Base-by-base conservation (phyloP, 2,113 vertebrate genomes). In the Tragelaphus imberbis region DNA sequence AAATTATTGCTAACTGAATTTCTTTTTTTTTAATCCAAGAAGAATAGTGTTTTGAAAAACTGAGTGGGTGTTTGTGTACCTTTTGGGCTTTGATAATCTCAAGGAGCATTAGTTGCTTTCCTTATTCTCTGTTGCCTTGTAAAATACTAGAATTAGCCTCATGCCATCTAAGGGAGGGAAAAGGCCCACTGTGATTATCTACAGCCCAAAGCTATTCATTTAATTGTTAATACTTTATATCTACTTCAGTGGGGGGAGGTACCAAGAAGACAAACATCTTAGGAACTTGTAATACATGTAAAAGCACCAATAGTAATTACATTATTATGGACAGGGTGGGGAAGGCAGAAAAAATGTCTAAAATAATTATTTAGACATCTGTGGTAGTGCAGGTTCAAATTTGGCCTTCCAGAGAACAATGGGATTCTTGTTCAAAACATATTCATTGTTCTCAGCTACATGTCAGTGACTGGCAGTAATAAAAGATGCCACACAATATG, bases 361-460 rank as follows among this genome's bases (percentile, higher is more conserved):
- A 96, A 92, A 91, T 84, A 89, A 95, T 97, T 94, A 92, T 94
- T 88, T 89, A 81, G 36, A 88, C 84, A 87, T 90, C 92, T 98
- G 88, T 27, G 7, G 27, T 77, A 33, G 1, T 7, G 53, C 51
- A 97, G 84, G 33, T 44, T 92, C 94, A 91, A 59, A 63, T 68
- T 93, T 95, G 85, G 21, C 28, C 49, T 86, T 90, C 51, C 56
- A 79, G 28, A 91, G 28, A 95, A 15, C 14, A 96, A 6, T 28
- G 19, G 2, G 68, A 97, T 65, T 94, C 33, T 92, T 92, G 6
- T 97, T 97, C 14, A 97, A 90, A 95, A 91, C 28, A 91, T 85
- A 13, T 13, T 81, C 30, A 87, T 90, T 97, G 55, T 91, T 96
- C 95, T 98, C 65, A 91, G 25, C 81, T 80, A 58, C 77, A n/a